Base-by-base conservation (phyloP, 2,797 vertebrate species). In the Crocidura indochinensis region DNA sequence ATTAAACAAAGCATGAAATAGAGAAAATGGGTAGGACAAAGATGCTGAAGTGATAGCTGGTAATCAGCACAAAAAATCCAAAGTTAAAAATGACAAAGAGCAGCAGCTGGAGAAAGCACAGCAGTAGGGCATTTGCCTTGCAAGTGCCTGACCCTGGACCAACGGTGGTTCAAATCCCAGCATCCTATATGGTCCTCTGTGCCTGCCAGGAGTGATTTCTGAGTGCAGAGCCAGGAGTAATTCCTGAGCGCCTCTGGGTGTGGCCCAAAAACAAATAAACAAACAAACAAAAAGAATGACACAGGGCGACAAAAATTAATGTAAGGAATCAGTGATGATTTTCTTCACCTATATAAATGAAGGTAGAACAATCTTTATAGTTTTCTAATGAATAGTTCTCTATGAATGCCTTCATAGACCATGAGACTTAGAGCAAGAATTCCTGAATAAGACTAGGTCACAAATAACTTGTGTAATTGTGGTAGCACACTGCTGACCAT, bases 361-460 rank as follows among this genome's bases (percentile, higher is more conserved):
- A 64, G n/a, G 44, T 65, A 31, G 65, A 75, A 69, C 6, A 88
- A 88, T 60, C 44, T 6, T 80, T n/a, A 44, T 9, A 19, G 22
- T 93, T 83, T 53, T 94, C 14, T 38, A 83, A 5, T n/a, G n/a
- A n/a, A n/a, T n/a, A n/a, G n/a, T n/a, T n/a, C 6, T 24, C 77
- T 26, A 86, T 60, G 64, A 91, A n/a, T 84, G 73, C 9, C 26
- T 82, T 69, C 60, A 84, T 71, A 20, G 14, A 29, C 20, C 22
- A 38, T 20, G 6, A 92, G 51, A 44, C 85, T 92, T 64, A 79
- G 51, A 86, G 64, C 46, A 84, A 38, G 49, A 85, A 72, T 60
- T 88, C 31, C 68, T 53, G 17, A 24, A 12, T 82, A 67, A 84
- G 65, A 67, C 46, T n/a, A 20, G 19, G 31, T 84, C 87, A 94